These are phyloP conservation scores for Brienomyrus longianalis DNA, from an alignment of 2,113 vertebrate species.

Conservation along the genomic window DNA sequence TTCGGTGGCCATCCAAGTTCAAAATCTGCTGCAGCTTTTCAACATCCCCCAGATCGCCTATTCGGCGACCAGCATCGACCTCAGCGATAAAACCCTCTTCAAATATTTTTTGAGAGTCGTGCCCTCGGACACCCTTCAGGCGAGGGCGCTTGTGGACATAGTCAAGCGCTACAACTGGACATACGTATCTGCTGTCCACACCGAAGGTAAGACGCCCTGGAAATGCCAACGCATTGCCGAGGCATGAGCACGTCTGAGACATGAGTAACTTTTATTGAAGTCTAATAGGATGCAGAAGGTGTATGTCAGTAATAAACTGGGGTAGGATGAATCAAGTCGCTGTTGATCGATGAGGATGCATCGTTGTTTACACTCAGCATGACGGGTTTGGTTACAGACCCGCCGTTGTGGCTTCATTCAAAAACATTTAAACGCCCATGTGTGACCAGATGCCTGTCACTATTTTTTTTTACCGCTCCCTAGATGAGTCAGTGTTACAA, in stretches of 20 bases:
- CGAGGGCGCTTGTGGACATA: conserved; percentile 92
- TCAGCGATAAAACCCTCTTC: conserved; percentile 95
- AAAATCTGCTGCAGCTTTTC: conserved; percentile 94
- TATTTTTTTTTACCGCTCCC: not conserved
- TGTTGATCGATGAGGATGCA: not conserved
- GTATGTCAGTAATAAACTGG: not conserved
- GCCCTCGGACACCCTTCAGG: conserved; percentile 90
- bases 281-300: not conserved
- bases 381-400: not conserved
- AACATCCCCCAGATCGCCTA: conserved; percentile 98
- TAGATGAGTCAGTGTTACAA: not conserved
- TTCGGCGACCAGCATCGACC: conserved; percentile 93
- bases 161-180: conserved; percentile 98
- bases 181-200: conserved; percentile 95
- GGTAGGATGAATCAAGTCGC: not conserved
- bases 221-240: not conserved
- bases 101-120: conserved; percentile 97
- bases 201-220: conserved; percentile 77
- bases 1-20: conserved; percentile 97
- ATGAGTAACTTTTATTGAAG: not conserved
- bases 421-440: not conserved
- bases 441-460: not conserved
- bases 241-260: not conserved
- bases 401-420: not conserved
- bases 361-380: not conserved